Evolutionary conservation across 1,140 invertebrate species (phyloP), one percentile per base, ranked within the genome.

Genomic region (Acromyrmex echinatior): DNA sequence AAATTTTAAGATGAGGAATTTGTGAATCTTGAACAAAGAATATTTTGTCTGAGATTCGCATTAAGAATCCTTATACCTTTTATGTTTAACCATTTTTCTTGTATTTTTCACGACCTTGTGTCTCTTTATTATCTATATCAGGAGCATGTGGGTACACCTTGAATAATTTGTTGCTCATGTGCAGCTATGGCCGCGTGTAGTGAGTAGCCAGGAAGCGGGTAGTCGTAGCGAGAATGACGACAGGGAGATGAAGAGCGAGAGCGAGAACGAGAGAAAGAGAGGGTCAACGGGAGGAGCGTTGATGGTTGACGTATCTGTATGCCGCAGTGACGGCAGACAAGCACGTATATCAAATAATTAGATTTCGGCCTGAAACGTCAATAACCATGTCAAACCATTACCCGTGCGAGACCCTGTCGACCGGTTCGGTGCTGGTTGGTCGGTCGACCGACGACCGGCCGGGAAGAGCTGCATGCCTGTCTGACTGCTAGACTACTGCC

Each of bases 381-480:
- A 95, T 95, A 95, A 95, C 94, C 95, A 93, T 94, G 93, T 95
- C 93, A 94, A 95, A 95, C 92, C 92, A 95, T 95, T 94, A 94
- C 90, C 91, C 91, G 86, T 91, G 88, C 92, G 91, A 93, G 93
- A 92, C 92, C 91, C 88, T 71, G 88, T 89, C 92, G 91, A 93
- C 90, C 92, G 92, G 87, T 92, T 93, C 91, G 89, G 89, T 92
- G 91, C 87, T 81, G 87, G 87, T 87, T 86, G 91, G 87, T 82
- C 87, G 88, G 62, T 74, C 77, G 88, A 85, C 65, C 76, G 70
- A 35, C 79, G 74, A 45, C 74, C 70, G 62, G 39, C 74, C 76
- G 80, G 79, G 85, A 87, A 65, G 86, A 78, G 84, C 77, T 76
- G 87, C 80, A 87, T 92, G 88, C 91, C 71, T 80, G 62, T 87